Evolutionary conservation across 2,113 vertebrate species (phyloP).

Genomic region (Amphiprion percula): DNA sequence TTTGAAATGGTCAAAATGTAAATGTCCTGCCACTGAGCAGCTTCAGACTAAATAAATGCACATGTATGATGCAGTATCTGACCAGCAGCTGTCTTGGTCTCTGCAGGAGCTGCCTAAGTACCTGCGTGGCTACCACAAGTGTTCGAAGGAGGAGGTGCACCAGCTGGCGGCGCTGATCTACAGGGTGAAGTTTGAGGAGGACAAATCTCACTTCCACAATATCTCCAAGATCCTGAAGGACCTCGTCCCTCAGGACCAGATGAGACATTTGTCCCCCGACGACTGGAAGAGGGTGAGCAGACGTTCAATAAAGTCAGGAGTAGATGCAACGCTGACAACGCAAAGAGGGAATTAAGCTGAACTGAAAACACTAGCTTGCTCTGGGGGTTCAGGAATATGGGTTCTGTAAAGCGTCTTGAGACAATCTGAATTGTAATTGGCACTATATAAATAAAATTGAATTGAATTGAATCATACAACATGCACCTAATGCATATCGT

Average conservation of each 20-base stretch:
- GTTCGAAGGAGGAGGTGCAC: conserved; percentile 92
- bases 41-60: neutral
- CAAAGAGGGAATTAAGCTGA: too few species aligned
- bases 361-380: too few species aligned
- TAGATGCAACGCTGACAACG: too few species aligned
- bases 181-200: conserved; percentile 95
- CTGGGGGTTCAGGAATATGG: too few species aligned
- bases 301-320: neutral
- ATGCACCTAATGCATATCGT: too few species aligned
- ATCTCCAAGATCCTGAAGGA: conserved; percentile 95
- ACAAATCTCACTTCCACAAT: conserved; percentile 94
- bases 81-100: neutral
- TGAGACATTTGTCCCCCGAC: conserved; percentile 91
- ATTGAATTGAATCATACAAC: too few species aligned
- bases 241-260: conserved; percentile 94
- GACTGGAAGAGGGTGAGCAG: conserved; percentile 95
- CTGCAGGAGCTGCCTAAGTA: conserved; percentile 96
- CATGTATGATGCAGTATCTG: neutral
- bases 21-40: neutral
- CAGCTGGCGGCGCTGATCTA: conserved; percentile 96
- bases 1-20: neutral
- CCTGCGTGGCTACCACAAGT: conserved; percentile 97
- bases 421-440: too few species aligned
- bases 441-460: too few species aligned
- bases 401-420: too few species aligned